Base-by-base conservation (phyloP, 1,140 invertebrate genomes). In the Drosophila kikkawai region DNA sequence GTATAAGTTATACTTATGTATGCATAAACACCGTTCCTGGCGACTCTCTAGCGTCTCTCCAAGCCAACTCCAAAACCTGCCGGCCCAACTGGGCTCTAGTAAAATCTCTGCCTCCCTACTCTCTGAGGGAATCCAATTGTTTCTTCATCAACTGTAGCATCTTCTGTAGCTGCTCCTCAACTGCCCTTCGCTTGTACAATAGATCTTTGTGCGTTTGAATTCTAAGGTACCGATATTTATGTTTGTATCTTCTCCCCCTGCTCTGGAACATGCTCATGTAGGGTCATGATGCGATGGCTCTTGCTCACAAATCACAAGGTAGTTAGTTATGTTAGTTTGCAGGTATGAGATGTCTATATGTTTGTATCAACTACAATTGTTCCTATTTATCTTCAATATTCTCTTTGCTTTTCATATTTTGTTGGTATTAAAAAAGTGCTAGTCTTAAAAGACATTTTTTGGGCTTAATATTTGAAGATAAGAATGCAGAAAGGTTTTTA, bases 171-270 rank as follows among this genome's bases (percentile, higher is more conserved):
- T 67, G 36, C 45, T 48, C 32, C 39, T 37, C 48, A 66, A 45
- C 70, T 58, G 39, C 19, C 51, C 41, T 12, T 66, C 29, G 39
- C 34, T 75, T 88, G 68, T 87, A 88, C 71, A 75, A 78, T 66
- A 75, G 65, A 76, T 80, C 75, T 86, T 87, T 87, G 84, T 87
- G 84, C 84, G 84, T 88, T 88, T 78, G 58, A 88, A 80, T 84
- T 71, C 80, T 84, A 80, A 88, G 67, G 80, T 84, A 80, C 66
- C 50, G 71, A 48, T 73, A 76, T 76, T 70, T 64, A 59, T 53
- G 65, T 47, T 37, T 74, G 65, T 47, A 55, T 74, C 58, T 73
- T 56, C 51, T 65, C 70, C 11, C 45, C 39, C n/a, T 44, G 39
- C 29, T 70, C 71, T 87, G 80, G 68, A 83, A 87, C 82, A 80